Conservation (phyloP, 2,797 vertebrate species). For the Enteromius thamalakanensis region DNA sequence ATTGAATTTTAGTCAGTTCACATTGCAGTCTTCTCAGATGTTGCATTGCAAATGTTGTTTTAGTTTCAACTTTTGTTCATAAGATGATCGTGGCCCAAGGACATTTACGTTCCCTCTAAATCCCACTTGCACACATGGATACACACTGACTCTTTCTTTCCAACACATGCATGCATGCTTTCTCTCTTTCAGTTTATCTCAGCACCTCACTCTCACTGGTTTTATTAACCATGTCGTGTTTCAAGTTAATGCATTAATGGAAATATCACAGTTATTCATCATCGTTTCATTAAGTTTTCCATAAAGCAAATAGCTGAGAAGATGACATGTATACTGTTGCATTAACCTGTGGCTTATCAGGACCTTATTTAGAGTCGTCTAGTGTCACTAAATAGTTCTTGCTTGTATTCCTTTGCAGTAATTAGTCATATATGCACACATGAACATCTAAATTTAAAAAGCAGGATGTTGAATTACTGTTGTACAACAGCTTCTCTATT, state of each 20-base stretch:
- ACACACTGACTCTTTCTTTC: slow-evolving; percentile 40
- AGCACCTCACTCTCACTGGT: background rate
- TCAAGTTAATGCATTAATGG: background rate
- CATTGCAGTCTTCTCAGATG: slow-evolving; percentile 2
- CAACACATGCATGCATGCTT: slow-evolving; percentile 13
- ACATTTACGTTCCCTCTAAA: slow-evolving; percentile 51
- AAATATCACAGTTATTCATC: background rate
- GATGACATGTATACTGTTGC: background rate
- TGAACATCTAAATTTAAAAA: background rate
- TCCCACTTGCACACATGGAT: slow-evolving; percentile 33
- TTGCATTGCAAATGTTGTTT: slow-evolving; percentile 13
- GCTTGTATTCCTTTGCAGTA: background rate
- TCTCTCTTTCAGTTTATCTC: slow-evolving; percentile 21
- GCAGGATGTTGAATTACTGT: slow-evolving; percentile 38
- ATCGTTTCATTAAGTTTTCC: slow-evolving; percentile 14
- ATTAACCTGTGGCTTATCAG: background rate
- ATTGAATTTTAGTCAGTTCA: background rate
- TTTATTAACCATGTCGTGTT: slow-evolving; percentile 5
- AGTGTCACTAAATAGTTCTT: background rate
- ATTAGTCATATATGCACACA: background rate
- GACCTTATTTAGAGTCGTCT: background rate
- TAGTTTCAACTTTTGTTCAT: slow-evolving; percentile 39
- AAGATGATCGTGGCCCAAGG: slow-evolving; percentile 51
- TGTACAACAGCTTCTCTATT: slow-evolving; percentile 29
- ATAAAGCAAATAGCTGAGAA: background rate